These are phyloP conservation scores for Vesta saturnalis DNA, from an alignment of 2,888 invertebrate species.

Conservation along the genomic window DNA sequence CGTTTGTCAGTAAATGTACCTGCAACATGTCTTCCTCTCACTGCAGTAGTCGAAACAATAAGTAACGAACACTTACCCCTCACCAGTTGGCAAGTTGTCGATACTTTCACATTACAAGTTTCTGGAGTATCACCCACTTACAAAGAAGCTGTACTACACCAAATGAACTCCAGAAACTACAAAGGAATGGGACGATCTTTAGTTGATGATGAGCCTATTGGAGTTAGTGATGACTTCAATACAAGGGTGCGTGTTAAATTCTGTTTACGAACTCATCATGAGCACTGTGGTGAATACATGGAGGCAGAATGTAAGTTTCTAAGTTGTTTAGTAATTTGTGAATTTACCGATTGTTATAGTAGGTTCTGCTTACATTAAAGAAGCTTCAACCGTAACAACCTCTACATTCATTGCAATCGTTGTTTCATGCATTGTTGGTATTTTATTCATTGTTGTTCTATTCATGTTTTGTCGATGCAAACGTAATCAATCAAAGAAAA, in stretches of 20 bases:
- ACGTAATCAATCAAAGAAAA: conserved; percentile 82
- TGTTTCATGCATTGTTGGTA: conserved; percentile 82
- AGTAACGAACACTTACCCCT: conserved; percentile 68
- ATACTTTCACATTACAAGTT: conserved; percentile 76
- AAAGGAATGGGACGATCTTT: conserved; percentile 65
- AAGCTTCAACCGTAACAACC: conserved; percentile 79
- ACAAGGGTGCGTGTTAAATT: conserved; percentile 81
- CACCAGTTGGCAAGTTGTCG: conserved; percentile 76
- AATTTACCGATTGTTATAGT: conserved; percentile 64
- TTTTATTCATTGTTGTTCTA: conserved; percentile 78
- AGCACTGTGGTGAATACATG: conserved; percentile 84
- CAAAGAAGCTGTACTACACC: conserved; percentile 76
- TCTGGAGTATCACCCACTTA: conserved; percentile 76
- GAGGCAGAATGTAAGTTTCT: conserved; percentile 82
- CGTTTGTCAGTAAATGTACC: conserved; percentile 82
- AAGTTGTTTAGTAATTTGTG: conserved; percentile 9
- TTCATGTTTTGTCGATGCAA: conserved; percentile 88
- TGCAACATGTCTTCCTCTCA: conserved; percentile 79
- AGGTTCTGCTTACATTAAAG: conserved; percentile 82
- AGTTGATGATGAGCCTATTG: conserved; percentile 67
- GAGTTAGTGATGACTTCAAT: conserved; percentile 70
- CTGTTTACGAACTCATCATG: conserved; percentile 81
- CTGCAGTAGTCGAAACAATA: conserved; percentile 79
- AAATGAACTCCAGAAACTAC: conserved; percentile 64
- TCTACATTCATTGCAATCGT: conserved; percentile 82